Percentiles rank a stretch among this genome's conserved stretches.
phyloP scores from a whole-genome alignment of 2,113 vertebrate genomes.

The Elanus axillaris region DNA sequence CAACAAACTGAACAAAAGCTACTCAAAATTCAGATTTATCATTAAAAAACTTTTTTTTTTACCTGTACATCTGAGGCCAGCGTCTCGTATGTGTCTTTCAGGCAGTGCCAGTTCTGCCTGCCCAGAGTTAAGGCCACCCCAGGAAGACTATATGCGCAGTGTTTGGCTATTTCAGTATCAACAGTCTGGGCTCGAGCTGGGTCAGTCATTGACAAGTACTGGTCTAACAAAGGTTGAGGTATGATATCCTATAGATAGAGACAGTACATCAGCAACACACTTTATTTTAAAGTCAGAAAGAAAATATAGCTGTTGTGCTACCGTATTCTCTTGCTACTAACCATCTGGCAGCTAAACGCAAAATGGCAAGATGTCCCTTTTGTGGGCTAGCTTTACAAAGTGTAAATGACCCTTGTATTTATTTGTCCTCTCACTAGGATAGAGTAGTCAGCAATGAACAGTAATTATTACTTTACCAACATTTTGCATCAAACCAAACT shows the following conservation, averaged over 20 bases:
- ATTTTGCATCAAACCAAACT: neutral
- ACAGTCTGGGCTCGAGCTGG: conserved; percentile 74
- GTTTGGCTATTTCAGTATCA: conserved; percentile 73
- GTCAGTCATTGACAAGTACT: conserved; percentile 77
- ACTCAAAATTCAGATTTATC: neutral
- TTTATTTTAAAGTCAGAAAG: neutral
- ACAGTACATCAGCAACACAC: neutral
- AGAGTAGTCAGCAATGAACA: neutral
- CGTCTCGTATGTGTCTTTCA: conserved; percentile 68
- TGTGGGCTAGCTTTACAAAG: neutral
- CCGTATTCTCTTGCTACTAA: neutral
- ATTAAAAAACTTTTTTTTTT: neutral
- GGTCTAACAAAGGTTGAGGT: conserved; percentile 72
- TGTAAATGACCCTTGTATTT: fast-evolving
- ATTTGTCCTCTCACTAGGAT: neutral
- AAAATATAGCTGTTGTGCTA: neutral
- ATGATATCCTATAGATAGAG: conserved; percentile 66
- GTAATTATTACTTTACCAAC: neutral
- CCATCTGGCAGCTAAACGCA: neutral
- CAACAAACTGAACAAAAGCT: neutral
- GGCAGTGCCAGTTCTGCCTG: conserved; percentile 77
- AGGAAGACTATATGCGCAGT: conserved; percentile 73
- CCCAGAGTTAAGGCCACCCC: conserved; percentile 75
- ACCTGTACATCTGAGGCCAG: conserved; percentile 77
- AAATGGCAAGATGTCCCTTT: neutral